These are phyloP conservation scores for Hetaerina titia DNA, from an alignment of 2,888 invertebrate species.

Conservation along the genomic window DNA sequence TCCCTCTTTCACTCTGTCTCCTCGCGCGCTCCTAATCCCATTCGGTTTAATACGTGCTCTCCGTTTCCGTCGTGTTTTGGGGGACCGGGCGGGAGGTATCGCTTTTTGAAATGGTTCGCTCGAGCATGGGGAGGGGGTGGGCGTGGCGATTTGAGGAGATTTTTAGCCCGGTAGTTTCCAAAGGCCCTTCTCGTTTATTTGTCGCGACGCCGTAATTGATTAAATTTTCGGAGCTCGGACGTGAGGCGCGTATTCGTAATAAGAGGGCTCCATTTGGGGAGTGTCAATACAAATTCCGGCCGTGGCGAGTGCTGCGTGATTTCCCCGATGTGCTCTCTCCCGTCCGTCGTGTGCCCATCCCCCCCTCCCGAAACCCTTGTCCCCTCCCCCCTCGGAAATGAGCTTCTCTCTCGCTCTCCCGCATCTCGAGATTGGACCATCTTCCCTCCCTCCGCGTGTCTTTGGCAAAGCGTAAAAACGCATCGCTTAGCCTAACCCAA, in stretches of 20 bases:
- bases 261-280: neutral
- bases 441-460: neutral
- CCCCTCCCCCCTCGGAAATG: neutral
- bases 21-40: neutral
- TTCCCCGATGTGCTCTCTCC: neutral
- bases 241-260: conserved; percentile 2
- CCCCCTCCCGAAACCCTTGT: neutral
- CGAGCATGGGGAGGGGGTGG: neutral
- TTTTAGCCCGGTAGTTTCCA: neutral
- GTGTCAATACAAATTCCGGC: neutral
- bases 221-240: conserved; percentile 19
- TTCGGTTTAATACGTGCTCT: neutral
- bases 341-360: neutral
- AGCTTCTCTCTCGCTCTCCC: neutral
- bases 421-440: neutral
- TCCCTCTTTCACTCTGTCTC: neutral
- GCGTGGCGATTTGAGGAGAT: neutral
- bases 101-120: neutral
- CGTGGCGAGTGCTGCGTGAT: neutral
- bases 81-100: neutral
- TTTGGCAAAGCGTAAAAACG: too few species aligned
- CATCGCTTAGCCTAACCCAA: too few species aligned
- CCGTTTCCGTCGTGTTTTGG: too few species aligned
- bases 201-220: conserved; percentile 35
- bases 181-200: neutral